phyloP scores from a whole-genome alignment of 2,797 vertebrate species.

The Sebastes nivosus region DNA sequence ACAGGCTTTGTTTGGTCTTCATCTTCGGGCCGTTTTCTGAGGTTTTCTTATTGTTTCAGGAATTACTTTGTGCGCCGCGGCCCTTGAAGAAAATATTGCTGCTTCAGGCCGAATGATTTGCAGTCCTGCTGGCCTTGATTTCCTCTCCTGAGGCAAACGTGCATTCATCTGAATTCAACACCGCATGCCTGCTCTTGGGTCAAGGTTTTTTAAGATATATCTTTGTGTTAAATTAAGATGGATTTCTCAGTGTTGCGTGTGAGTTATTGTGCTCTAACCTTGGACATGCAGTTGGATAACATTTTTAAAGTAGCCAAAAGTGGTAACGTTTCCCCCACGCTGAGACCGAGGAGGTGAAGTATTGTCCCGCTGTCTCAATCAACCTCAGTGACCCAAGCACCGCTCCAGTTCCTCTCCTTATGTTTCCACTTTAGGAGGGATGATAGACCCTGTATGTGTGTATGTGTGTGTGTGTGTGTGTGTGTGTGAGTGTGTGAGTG shows the following conservation, averaged over 20 bases:
- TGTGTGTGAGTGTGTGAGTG: neutral
- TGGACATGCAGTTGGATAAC: constrained; percentile 21
- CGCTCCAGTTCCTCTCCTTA: constrained; percentile 37
- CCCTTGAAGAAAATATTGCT: constrained; percentile 39
- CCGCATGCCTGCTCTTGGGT: constrained; percentile 25
- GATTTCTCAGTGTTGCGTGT: constrained; percentile 10
- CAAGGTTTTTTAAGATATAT: constrained; percentile 27
- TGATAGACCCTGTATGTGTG: constrained; percentile 9
- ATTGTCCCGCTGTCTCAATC: constrained; percentile 50
- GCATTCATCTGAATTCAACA: constrained; percentile 33
- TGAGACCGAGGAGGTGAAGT: constrained; percentile 40
- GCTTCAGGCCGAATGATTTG: constrained; percentile 53
- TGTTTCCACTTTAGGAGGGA: constrained; percentile 53
- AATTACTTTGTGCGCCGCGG: constrained; percentile 17
- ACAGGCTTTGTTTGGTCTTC: constrained; percentile 52
- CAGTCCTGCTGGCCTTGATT: constrained; percentile 46
- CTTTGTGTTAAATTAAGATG: constrained; percentile 27
- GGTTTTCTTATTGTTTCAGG: constrained; percentile 50
- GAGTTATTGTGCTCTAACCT: constrained; percentile 16
- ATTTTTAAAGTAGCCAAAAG: constrained; percentile 14
- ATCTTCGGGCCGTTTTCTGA: constrained; percentile 32
- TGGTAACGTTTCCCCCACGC: neutral
- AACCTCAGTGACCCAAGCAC: constrained; percentile 35
- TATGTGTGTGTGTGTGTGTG: neutral
- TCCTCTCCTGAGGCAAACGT: constrained; percentile 34